Evolutionary conservation across 2,888 invertebrate genomes (phyloP).

Genomic region (Rhaphigaster nebulosa): DNA sequence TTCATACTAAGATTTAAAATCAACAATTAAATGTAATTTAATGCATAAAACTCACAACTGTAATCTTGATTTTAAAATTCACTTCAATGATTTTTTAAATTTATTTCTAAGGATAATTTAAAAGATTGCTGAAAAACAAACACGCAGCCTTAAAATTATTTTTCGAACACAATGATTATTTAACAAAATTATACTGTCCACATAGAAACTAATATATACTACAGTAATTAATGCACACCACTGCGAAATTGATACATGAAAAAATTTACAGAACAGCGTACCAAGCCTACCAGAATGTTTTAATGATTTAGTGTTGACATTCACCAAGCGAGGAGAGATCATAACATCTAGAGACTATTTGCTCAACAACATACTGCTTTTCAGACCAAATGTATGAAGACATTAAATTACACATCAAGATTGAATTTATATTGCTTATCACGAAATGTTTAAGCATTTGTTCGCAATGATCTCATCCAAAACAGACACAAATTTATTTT

Average conservation of each 20-base stretch:
- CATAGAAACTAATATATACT: not conserved
- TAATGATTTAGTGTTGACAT: not conserved
- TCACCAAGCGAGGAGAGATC: not conserved
- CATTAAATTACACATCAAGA: not conserved
- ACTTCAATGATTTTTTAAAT: not conserved
- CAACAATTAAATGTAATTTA: not conserved
- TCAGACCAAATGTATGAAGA: not conserved
- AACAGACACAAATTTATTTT: not conserved
- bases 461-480: not conserved
- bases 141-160: not conserved
- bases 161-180: not conserved
- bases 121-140: too few relatives aligned
- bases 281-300: not conserved
- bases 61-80: too few relatives aligned
- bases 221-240: not conserved
- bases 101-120: not conserved
- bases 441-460: not conserved
- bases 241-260: too few relatives aligned
- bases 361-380: not conserved
- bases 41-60: too few relatives aligned
- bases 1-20: not conserved
- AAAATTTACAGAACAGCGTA: too few relatives aligned
- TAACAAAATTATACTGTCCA: not conserved
- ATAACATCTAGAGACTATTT: not conserved
- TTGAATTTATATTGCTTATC: not conserved